Evolutionary conservation across 1,140 invertebrate genomes (phyloP).

Genomic region (Chrysoperla carnea): DNA sequence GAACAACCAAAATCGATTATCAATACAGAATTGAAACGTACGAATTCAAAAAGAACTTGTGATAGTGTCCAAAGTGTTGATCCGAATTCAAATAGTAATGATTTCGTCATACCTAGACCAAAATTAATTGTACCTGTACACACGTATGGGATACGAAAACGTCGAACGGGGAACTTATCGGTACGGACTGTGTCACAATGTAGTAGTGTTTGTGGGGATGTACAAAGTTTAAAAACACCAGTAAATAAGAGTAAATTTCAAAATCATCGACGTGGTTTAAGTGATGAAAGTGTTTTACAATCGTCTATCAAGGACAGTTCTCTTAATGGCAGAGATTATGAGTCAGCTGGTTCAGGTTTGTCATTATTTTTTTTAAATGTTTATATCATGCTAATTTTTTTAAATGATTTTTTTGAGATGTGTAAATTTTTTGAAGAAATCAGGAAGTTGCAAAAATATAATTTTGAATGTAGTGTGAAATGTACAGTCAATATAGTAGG

Average conservation of each 20-base stretch:
- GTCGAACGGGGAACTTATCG: slow-evolving; percentile 52
- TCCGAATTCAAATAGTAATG: slow-evolving; percentile 27
- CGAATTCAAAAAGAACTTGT: slow-evolving; percentile 20
- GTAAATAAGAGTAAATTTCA: slow-evolving; percentile 1
- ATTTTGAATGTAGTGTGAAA: too few relatives aligned
- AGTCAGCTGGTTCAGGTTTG: too few relatives aligned
- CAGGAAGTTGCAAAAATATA: too few relatives aligned
- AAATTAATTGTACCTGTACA: slow-evolving; percentile 73
- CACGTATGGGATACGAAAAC: slow-evolving; percentile 57
- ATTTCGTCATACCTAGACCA: slow-evolving; percentile 65
- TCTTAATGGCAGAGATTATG: too few relatives aligned
- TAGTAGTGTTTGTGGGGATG: background rate
- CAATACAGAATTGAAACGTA: slow-evolving; percentile 23
- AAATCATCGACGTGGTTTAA: background rate
- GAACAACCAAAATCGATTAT: too few relatives aligned
- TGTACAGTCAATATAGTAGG: too few relatives aligned
- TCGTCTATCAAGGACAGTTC: background rate
- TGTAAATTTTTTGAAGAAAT: too few relatives aligned
- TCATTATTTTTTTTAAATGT: too few relatives aligned
- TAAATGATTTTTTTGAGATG: too few relatives aligned
- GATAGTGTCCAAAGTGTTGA: slow-evolving; percentile 22
- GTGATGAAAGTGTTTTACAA: slow-evolving; percentile 3
- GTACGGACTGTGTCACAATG: slow-evolving; percentile 5
- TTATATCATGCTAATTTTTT: too few relatives aligned
- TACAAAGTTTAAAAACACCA: background rate